A percentile compares a stretch with the other conserved stretches of the same genome.
Evolutionary conservation across 1,140 invertebrate genomes (phyloP).

Genomic region (honey bee (Apis mellifera)): DNA sequence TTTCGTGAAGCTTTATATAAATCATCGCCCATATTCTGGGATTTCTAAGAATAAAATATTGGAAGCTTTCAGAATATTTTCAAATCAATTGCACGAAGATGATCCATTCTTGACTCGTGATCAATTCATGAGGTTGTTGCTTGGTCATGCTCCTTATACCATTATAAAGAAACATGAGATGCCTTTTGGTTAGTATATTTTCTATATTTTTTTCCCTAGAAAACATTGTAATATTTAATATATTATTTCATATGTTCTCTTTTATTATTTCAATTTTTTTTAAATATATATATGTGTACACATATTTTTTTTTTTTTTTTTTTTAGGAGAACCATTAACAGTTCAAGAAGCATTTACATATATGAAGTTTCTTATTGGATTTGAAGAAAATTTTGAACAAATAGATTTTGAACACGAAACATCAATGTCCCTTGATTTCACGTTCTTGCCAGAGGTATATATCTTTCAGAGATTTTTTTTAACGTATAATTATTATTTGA

Average conservation of each 20-base stretch:
- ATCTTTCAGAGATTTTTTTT: background rate
- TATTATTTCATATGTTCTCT: background rate
- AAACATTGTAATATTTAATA: background rate
- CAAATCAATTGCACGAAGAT: conserved; percentile 27
- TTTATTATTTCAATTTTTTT: too few relatives aligned
- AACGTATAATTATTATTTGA: too few relatives aligned
- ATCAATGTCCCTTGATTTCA: conserved; percentile 36
- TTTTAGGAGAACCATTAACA: conserved; percentile 58
- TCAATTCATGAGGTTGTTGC: conserved; percentile 60
- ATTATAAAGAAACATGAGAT: background rate
- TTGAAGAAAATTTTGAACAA: conserved; percentile 10
- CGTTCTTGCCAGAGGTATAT: conserved; percentile 65
- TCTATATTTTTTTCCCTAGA: background rate
- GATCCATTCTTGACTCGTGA: conserved; percentile 57
- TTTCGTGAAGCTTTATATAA: conserved; percentile 88
- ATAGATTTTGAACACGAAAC: background rate
- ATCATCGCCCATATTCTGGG: conserved; percentile 85
- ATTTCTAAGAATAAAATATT: conserved; percentile 73
- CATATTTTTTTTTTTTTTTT: background rate
- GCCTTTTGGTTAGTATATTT: conserved; percentile 28
- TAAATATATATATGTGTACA: background rate
- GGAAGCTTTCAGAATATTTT: conserved; percentile 63
- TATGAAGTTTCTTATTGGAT: conserved; percentile 49
- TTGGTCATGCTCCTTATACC: conserved; percentile 33
- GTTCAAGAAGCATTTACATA: conserved; percentile 56